Conservation (phyloP, 2,888 invertebrate species). For the Phoenoteleia sp. region DNA sequence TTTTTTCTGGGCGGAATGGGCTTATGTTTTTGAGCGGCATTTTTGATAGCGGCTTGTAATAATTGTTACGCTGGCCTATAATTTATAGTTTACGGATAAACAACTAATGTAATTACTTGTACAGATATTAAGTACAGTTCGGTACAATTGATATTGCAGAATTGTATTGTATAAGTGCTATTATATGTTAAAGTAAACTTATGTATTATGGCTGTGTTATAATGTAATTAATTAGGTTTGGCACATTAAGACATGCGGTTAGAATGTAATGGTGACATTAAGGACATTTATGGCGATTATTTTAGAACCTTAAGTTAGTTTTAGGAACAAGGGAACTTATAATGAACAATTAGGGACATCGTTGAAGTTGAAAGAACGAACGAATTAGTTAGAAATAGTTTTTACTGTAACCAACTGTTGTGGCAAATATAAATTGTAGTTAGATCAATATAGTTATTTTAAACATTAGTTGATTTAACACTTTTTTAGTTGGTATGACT, state of each 20-base stretch:
- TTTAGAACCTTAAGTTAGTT: not conserved
- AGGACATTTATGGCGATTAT: not conserved
- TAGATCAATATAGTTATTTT: no score
- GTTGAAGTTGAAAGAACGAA: no score
- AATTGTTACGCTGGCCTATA: not conserved
- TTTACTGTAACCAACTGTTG: no score
- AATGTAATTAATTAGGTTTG: constrained; percentile 30
- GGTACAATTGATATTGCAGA: constrained; percentile 11
- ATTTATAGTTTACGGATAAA: not conserved
- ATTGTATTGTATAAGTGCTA: constrained; percentile 22
- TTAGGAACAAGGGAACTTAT: no score
- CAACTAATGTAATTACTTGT: not conserved
- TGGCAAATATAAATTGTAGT: no score
- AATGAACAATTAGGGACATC: no score
- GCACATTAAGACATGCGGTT: not conserved
- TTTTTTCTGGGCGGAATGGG: not conserved
- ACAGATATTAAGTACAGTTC: not conserved
- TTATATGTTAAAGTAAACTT: constrained; percentile 28
- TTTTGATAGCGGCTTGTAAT: not conserved
- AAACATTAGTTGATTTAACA: no score
- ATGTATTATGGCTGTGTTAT: constrained; percentile 13
- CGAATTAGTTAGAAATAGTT: no score
- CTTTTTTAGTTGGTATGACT: no score
- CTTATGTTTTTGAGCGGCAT: not conserved
- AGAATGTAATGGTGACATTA: not conserved